Conservation (phyloP, 2,888 invertebrate genomes). For the Hipparchia sbordonii region DNA sequence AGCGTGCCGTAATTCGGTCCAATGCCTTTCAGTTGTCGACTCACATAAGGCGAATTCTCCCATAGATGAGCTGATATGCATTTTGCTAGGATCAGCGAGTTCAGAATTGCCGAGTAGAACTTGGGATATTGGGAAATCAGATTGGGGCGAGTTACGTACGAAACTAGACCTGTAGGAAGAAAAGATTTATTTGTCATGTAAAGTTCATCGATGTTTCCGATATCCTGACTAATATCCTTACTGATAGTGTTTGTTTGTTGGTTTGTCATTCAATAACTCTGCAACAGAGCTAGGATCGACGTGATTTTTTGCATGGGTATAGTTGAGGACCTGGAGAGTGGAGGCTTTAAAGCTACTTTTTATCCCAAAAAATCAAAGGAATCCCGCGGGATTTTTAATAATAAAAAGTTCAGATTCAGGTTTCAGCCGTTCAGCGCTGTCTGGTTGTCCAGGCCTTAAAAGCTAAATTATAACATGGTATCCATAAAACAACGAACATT, state of each 20-base stretch:
- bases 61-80: slow-evolving; percentile 87
- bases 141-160: slow-evolving; percentile 77
- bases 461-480: not conserved
- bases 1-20: slow-evolving; percentile 85
- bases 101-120: slow-evolving; percentile 81
- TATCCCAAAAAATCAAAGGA: too few relatives aligned
- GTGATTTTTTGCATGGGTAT: too few relatives aligned
- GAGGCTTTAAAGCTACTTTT: too few relatives aligned
- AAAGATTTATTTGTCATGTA: not conserved
- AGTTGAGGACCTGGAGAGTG: too few relatives aligned
- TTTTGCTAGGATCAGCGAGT: slow-evolving; percentile 85
- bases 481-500: slow-evolving; percentile 79
- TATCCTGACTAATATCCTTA: too few relatives aligned
- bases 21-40: slow-evolving; percentile 88
- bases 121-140: slow-evolving; percentile 54
- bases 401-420: too few relatives aligned
- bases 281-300: too few relatives aligned
- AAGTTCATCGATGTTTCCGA: not conserved
- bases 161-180: slow-evolving; percentile 77
- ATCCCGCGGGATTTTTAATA: too few relatives aligned
- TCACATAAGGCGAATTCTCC: slow-evolving; percentile 88
- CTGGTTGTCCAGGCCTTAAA: not conserved
- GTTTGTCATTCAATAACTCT: too few relatives aligned
- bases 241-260: too few relatives aligned
- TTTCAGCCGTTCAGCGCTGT: too few relatives aligned